Base-by-base conservation (phyloP, 1,140 invertebrate species). In the Hormaphis cornu region DNA sequence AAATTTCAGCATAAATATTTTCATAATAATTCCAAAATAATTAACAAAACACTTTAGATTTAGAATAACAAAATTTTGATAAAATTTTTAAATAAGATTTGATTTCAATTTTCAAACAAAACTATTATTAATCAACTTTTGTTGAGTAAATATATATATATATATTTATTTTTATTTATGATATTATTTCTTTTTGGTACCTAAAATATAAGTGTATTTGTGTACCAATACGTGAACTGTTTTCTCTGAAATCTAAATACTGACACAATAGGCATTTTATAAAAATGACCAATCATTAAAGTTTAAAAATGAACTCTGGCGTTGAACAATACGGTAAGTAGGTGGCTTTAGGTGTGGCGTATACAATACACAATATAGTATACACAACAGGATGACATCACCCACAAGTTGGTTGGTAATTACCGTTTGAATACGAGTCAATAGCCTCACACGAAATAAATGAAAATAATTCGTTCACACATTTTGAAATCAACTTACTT, bases 371-470 rank as follows among this genome's bases (percentile, higher is more conserved):
- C n/a, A n/a, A n/a, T n/a, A n/a, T n/a, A n/a, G n/a, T n/a, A 63
- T 54, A 20, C 8, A 63, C n/a, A 54, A 63, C 40, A 63, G 1
- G n/a, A 63, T 63, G 40, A 63, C 24, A 63, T 63, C 58, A 63
- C 40, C 44, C 16, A 24, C n/a, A 10, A 16, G 6, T 40, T 16
- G 20, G 6, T 40, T 16, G 16, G 14, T 35, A 35, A 20, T 58
- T 40, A 58, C 40, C 40, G 40, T 24, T 58, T 40, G n/a, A n/a
- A n/a, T n/a, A n/a, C 2, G 5, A 24, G 24, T 24, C 20, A 58
- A 58, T 40, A 24, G 4, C 30, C 14, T 4, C n/a, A n/a, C n/a
- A n/a, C n/a, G n/a, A n/a, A n/a, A n/a, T n/a, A n/a, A n/a, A n/a
- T n/a, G n/a, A 58, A 40, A 3, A 58, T 5, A 24, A 37, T 40